Conservation (phyloP, 2,888 invertebrate genomes). For the Microctonus hyperodae region DNA sequence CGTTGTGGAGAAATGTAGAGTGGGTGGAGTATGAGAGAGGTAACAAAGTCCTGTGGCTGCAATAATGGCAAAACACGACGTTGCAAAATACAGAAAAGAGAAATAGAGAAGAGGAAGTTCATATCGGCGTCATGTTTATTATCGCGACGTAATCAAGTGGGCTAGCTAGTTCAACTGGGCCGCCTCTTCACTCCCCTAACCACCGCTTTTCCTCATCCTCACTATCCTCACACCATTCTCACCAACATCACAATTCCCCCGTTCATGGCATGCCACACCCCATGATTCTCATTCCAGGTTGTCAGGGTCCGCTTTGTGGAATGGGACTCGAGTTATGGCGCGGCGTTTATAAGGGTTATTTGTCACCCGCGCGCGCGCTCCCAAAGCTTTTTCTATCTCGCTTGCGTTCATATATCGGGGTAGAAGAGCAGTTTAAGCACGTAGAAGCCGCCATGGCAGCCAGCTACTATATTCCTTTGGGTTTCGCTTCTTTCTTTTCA, state of each 20-base stretch:
- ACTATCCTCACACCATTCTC: slow-evolving; percentile 32
- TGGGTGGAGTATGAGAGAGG: slow-evolving; percentile 15
- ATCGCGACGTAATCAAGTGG: slow-evolving; percentile 60
- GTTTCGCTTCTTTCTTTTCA: slow-evolving; percentile 28
- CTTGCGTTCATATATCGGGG: slow-evolving; percentile 19
- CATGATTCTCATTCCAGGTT: slow-evolving; percentile 54
- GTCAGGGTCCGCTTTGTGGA: slow-evolving; percentile 48
- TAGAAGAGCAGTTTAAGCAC: slow-evolving; percentile 26
- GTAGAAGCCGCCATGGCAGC: slow-evolving; percentile 29
- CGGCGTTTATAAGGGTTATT: slow-evolving; percentile 62
- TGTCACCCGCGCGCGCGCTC: slow-evolving; percentile 50
- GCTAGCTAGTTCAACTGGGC: slow-evolving; percentile 43
- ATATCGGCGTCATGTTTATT: slow-evolving; percentile 61
- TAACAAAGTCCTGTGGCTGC: slow-evolving; percentile 26
- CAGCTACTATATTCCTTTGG: slow-evolving; percentile 12
- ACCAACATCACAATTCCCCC: slow-evolving; percentile 37
- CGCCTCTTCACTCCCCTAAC: slow-evolving; percentile 33
- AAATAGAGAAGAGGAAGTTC: slow-evolving; percentile 47
- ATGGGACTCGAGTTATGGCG: slow-evolving; percentile 47
- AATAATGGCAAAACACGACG: slow-evolving; percentile 31
- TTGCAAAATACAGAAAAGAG: slow-evolving; percentile 32
- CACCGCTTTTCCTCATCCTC: slow-evolving; percentile 31
- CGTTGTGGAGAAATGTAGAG: slow-evolving; percentile 36
- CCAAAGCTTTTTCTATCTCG: slow-evolving; percentile 28
- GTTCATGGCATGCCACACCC: slow-evolving; percentile 32